These are phyloP conservation scores for Hylaeus volcanicus DNA, from an alignment of 1,140 invertebrate species.

Conservation along the genomic window DNA sequence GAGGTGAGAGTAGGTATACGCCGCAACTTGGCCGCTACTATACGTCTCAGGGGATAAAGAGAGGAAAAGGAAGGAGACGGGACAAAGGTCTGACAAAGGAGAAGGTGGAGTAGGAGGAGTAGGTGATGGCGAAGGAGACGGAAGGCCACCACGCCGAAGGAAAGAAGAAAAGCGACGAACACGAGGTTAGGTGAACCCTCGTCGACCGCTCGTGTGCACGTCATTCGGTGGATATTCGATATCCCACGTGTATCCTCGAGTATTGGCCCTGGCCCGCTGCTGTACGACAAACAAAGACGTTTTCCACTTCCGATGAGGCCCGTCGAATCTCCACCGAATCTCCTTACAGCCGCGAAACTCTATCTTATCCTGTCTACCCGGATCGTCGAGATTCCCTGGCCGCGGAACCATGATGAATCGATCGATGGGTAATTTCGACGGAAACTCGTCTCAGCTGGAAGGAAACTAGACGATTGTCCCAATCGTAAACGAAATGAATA, in stretches of 20 bases:
- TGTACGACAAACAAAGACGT: slow-evolving; percentile 71
- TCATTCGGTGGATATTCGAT: slow-evolving; percentile 61
- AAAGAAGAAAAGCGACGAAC: slow-evolving; percentile 56
- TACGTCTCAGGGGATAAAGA: slow-evolving; percentile 54
- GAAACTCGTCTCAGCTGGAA: not conserved
- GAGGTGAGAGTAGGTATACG: slow-evolving; percentile 13
- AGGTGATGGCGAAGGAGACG: slow-evolving; percentile 10
- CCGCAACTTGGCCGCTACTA: slow-evolving; percentile 37
- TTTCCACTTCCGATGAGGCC: slow-evolving; percentile 73
- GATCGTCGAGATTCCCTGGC: slow-evolving; percentile 11
- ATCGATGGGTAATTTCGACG: not conserved
- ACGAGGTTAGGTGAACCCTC: slow-evolving; percentile 58
- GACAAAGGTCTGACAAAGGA: slow-evolving; percentile 69
- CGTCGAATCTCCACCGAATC: slow-evolving; percentile 2
- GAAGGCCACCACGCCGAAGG: slow-evolving; percentile 29
- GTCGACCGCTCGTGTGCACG: slow-evolving; percentile 50
- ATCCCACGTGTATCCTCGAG: slow-evolving; percentile 49
- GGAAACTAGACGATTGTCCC: too few relatives aligned
- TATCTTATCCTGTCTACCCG: slow-evolving; percentile 52
- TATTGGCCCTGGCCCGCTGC: slow-evolving; percentile 45
- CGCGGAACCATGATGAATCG: not conserved
- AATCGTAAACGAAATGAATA: too few relatives aligned
- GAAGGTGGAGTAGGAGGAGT: slow-evolving; percentile 7
- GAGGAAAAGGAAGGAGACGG: slow-evolving; percentile 59
- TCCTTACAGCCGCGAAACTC: slow-evolving; percentile 49